Percentiles rank a stretch among this genome's conserved stretches.
Evolutionary conservation across 2,888 invertebrate species (phyloP).

Genomic region (Pinctada fucata): DNA sequence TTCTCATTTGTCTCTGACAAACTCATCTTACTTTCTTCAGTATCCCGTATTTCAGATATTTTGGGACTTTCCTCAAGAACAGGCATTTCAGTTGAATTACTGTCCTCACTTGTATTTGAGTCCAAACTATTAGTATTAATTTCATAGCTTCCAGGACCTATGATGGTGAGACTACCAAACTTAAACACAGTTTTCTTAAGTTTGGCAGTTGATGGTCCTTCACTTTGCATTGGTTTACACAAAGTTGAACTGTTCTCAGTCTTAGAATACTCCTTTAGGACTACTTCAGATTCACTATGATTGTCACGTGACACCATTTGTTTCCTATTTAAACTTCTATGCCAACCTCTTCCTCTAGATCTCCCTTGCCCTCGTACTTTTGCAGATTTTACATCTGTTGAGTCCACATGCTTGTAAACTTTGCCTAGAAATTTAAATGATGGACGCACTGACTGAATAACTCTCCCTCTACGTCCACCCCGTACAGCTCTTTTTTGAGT

Average conservation of each 20-base stretch:
- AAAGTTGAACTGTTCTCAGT: neutral
- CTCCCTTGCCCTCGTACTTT: neutral
- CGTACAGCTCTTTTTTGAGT: neutral
- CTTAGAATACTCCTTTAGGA: neutral
- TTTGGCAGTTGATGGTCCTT: neutral
- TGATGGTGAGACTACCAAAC: constrained; percentile 19
- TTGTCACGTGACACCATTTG: neutral
- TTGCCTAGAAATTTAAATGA: neutral
- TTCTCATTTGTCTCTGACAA: neutral
- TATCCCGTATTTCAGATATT: neutral
- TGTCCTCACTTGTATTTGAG: neutral
- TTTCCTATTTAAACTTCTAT: neutral
- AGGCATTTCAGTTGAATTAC: neutral
- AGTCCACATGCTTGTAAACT: neutral
- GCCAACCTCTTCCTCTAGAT: neutral
- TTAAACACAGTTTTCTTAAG: constrained; percentile 6
- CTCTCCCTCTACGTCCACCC: neutral
- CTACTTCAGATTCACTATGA: neutral
- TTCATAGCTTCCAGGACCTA: constrained; percentile 19
- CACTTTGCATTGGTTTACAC: neutral
- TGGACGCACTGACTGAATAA: neutral
- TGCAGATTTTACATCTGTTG: neutral
- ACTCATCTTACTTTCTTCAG: too few relatives aligned
- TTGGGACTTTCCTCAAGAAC: neutral
- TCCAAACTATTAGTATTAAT: neutral